Conservation (phyloP, 2,888 invertebrate species). For the Liposcelis brunnea region DNA sequence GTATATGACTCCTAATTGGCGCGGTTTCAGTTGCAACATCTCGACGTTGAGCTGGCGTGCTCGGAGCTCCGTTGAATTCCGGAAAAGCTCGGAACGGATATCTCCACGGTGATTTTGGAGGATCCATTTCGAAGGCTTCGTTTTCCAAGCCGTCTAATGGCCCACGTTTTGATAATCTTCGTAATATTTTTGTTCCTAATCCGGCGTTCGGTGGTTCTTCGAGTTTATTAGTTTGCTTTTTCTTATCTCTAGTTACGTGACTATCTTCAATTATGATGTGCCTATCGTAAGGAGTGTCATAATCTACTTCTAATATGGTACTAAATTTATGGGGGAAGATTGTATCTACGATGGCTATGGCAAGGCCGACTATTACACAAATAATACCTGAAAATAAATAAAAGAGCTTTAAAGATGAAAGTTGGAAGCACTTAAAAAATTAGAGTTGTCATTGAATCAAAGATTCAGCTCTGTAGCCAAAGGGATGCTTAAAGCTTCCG, state of each 20-base stretch:
- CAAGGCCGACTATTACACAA: constrained; percentile 58
- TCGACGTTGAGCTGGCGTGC: background rate
- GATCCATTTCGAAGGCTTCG: constrained; percentile 47
- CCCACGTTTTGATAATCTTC: constrained; percentile 35
- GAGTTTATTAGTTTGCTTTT: constrained; percentile 36
- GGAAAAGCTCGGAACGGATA: constrained; percentile 34
- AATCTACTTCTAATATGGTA: constrained; percentile 72
- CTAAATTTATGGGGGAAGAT: constrained; percentile 83
- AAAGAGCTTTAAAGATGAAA: constrained; percentile 46
- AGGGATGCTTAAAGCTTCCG: no score
- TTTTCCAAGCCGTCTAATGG: constrained; percentile 41
- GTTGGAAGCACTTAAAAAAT: background rate
- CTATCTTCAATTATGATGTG: constrained; percentile 85
- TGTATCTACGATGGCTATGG: constrained; percentile 68
- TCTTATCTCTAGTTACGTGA: constrained; percentile 45
- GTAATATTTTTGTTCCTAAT: constrained; percentile 38
- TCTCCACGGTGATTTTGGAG: constrained; percentile 53
- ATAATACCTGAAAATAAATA: constrained; percentile 56
- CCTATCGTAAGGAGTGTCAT: constrained; percentile 83
- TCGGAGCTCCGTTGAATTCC: constrained; percentile 1
- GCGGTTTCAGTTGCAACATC: background rate
- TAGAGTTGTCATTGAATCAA: no score
- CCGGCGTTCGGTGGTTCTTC: constrained; percentile 38
- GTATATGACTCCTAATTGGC: constrained; percentile 3
- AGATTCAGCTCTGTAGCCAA: no score